Conservation (phyloP, 2,888 invertebrate genomes). For the Sipha maydis region DNA sequence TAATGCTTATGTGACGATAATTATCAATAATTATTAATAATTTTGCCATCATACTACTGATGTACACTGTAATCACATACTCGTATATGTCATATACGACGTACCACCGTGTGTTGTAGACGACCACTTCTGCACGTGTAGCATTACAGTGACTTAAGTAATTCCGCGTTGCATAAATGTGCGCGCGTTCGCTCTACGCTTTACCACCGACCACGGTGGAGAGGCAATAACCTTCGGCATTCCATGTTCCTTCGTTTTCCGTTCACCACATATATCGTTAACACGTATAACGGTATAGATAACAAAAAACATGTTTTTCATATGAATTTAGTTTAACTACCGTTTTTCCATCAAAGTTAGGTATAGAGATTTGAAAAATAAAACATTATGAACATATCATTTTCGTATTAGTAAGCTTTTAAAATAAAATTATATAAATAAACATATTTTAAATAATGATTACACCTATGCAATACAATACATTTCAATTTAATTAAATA, state of each 20-base stretch:
- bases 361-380: not conserved
- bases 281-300: conserved; percentile 29
- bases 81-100: too few relatives aligned
- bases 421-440: too few relatives aligned
- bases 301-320: conserved; percentile 5
- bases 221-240: conserved; percentile 61
- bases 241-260: conserved; percentile 40
- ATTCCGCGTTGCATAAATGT: conserved; percentile 23
- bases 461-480: too few relatives aligned
- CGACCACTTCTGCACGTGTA: not conserved
- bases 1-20: not conserved
- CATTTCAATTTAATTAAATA: too few relatives aligned
- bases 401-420: too few relatives aligned
- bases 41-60: not conserved
- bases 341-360: not conserved
- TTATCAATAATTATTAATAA: not conserved
- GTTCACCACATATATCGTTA: conserved; percentile 34
- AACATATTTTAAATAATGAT: too few relatives aligned
- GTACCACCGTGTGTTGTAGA: too few relatives aligned
- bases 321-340: conserved; percentile 18
- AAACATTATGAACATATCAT: not conserved
- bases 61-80: not conserved
- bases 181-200: not conserved
- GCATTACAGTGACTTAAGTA: not conserved
- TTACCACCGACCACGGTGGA: not conserved